Conservation (phyloP, 2,888 invertebrate genomes). For the Lycia hirtaria region DNA sequence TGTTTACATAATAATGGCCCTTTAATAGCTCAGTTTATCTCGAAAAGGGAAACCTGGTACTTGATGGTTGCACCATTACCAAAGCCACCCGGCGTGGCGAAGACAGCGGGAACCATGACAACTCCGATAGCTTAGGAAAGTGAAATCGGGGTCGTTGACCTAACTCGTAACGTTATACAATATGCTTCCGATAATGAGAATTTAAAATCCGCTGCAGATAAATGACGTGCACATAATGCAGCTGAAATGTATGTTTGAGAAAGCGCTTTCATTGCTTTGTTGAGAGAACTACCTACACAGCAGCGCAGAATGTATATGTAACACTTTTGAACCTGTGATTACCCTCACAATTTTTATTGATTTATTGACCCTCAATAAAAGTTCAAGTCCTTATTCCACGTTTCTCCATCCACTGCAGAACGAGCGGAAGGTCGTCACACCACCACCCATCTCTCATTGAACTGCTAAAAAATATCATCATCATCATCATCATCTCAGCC, state of each 20-base stretch:
- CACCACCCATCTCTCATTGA: too few species aligned
- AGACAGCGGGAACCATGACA: conserved; percentile 55
- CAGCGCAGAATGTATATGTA: too few species aligned
- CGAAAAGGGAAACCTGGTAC: conserved; percentile 64
- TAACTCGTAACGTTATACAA: conserved; percentile 27
- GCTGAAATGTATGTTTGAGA: neutral
- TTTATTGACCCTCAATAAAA: too few species aligned
- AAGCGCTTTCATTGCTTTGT: neutral
- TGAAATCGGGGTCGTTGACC: conserved; percentile 65
- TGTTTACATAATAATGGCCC: conserved; percentile 15
- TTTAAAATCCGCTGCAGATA: conserved; percentile 2
- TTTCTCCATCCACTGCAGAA: too few species aligned
- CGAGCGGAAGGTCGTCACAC: too few species aligned
- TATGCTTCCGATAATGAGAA: conserved; percentile 18
- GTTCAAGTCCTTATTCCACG: too few species aligned
- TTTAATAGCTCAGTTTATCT: conserved; percentile 39
- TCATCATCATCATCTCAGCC: too few species aligned
- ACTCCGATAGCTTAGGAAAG: conserved; percentile 71
- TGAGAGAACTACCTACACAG: neutral
- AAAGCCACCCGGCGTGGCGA: conserved; percentile 56
- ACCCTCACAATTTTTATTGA: too few species aligned
- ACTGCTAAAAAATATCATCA: too few species aligned
- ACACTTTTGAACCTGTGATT: too few species aligned
- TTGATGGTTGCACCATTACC: conserved; percentile 64
- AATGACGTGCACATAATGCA: conserved; percentile 9